A percentile compares a stretch with the other conserved stretches of the same genome.
These are phyloP conservation scores for Paratrypauchen microcephalus DNA, from an alignment of 2,797 vertebrate genomes.

Conservation along the genomic window DNA sequence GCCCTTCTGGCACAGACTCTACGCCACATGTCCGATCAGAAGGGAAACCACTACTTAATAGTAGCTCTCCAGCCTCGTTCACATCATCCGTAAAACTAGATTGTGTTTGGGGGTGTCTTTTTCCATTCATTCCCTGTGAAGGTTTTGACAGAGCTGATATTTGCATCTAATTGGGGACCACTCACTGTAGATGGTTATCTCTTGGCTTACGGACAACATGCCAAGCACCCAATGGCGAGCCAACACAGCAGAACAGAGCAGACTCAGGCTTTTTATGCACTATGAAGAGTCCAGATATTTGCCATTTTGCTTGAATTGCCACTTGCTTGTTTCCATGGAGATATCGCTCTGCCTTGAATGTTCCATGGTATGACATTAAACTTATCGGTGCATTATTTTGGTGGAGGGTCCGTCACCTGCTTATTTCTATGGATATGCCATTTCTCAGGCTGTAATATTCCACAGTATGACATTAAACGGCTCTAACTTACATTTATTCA, in stretches of 20 bases:
- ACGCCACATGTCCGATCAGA: conserved; percentile 47
- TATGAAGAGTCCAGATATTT: conserved; percentile 20
- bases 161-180: conserved; percentile 58
- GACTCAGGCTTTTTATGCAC: conserved; percentile 4
- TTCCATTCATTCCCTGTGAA: conserved; percentile 57
- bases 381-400: too few relatives aligned
- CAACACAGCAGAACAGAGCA: conserved; percentile 19
- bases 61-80: conserved; percentile 36
- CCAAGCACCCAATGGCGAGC: conserved; percentile 22
- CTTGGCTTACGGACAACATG: conserved; percentile 20
- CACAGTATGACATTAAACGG: too few relatives aligned
- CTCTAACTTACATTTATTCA: too few relatives aligned
- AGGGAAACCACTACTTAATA: conserved; percentile 49
- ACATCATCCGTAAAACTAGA: conserved; percentile 65
- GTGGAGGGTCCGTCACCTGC: too few relatives aligned
- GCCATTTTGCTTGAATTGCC: background rate
- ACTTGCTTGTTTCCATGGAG: too few relatives aligned
- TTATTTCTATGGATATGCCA: too few relatives aligned
- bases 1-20: conserved; percentile 41
- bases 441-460: too few relatives aligned
- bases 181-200: conserved; percentile 17
- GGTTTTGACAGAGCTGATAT: conserved; percentile 47
- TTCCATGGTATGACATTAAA: too few relatives aligned
- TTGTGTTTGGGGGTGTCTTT: conserved; percentile 45
- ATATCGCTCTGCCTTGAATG: too few relatives aligned